Evolutionary conservation across 2,797 vertebrate genomes (phyloP), one percentile per base, ranked within the genome.

Genomic region (Rachycentron canadum): DNA sequence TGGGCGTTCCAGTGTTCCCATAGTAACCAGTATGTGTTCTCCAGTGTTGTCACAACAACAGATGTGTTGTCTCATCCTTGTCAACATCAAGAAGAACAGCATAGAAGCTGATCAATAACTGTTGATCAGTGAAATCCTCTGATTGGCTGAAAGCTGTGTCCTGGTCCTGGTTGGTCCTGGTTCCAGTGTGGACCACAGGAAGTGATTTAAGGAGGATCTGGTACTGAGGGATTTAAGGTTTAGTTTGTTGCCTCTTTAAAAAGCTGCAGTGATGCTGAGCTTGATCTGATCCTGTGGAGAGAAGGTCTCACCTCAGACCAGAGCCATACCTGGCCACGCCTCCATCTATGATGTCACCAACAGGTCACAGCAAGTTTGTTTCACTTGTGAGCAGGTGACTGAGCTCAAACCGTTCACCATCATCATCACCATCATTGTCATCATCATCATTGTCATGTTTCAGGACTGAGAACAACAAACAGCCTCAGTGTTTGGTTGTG

Each of bases 301-400:
- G 38, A 40, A 13, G 12, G 11, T 40, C 13, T 40, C 38, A 40
- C 32, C 32, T 32, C 7, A 10, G 19, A 9, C n/a, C 45, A 47
- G 7, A n/a, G 19, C 45, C 9, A 10, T 3, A 26, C 5, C 3
- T 40, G 43, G 23, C 38, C 49, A 38, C 6, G 14, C 38, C 49
- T 25, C 30, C 14, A 8, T 7, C 34, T 7, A 28, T 68, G 52
- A 69, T 40, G 47, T 78, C 75, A 70, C 61, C 61, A 52, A 23
- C 26, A 52, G 16, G 34, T 40, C 32, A 32, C 32, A 32, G 7
- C 32, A 3, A 32, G 32, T 32, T 13, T 16, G 38, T 40, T 14
- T 40, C 11, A 28, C 50, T n/a, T 40, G 12, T 59, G 55, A 49
- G 6, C 9, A 9, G n/a, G n/a, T n/a, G n/a, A n/a, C n/a, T n/a